Conservation (phyloP, 2,113 vertebrate genomes). For the Oncorhynchus mykiss region DNA sequence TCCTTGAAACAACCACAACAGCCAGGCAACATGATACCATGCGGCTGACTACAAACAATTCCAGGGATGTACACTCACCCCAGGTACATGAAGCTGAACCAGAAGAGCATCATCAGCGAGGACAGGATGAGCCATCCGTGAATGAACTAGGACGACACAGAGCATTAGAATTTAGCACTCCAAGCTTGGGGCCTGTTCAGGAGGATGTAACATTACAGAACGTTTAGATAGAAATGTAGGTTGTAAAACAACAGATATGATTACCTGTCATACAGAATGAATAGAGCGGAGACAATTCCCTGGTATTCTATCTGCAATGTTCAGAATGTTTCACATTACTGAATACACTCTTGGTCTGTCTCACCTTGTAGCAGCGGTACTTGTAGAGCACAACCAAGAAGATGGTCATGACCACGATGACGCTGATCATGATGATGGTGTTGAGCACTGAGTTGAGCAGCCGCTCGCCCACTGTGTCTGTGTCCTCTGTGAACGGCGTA, state of each 20-base stretch:
- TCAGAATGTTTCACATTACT: too few relatives aligned
- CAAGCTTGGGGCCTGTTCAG: neutral
- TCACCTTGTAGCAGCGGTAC: slow-evolving; percentile 97
- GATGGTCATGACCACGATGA: slow-evolving; percentile 94
- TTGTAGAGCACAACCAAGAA: slow-evolving; percentile 94
- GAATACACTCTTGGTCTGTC: slow-evolving; percentile 6
- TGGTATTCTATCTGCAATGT: too few relatives aligned
- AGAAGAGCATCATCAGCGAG: slow-evolving; percentile 94
- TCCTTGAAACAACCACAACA: too few relatives aligned
- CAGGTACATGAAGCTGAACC: slow-evolving; percentile 95
- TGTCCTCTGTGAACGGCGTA: slow-evolving; percentile 93
- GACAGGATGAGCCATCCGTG: slow-evolving; percentile 97
- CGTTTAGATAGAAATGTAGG: too few relatives aligned
- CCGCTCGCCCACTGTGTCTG: slow-evolving; percentile 83
- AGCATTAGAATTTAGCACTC: neutral
- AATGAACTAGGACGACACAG: slow-evolving; percentile 81
- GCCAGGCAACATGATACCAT: neutral
- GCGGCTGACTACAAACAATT: neutral
- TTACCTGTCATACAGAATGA: too few relatives aligned
- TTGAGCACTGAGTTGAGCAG: slow-evolving; percentile 92
- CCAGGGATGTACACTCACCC: slow-evolving; percentile 74
- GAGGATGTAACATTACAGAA: too few relatives aligned
- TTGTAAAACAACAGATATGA: too few relatives aligned
- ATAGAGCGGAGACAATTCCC: too few relatives aligned
- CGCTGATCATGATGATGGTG: slow-evolving; percentile 96